These are phyloP conservation scores for Catharus minimus DNA, from an alignment of 2,113 vertebrate genomes.

Conservation along the genomic window DNA sequence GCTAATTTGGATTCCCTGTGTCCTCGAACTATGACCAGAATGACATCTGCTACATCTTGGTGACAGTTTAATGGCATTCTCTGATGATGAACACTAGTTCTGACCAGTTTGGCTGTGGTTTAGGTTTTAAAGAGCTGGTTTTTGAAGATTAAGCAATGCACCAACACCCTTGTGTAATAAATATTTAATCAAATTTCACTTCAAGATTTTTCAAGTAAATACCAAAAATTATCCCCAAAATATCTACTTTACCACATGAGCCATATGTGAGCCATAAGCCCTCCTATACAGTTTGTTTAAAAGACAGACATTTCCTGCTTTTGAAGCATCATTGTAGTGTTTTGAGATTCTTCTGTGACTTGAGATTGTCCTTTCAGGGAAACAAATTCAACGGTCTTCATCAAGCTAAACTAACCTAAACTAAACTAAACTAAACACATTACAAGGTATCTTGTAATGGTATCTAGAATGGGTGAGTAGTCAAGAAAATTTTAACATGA, in stretches of 20 bases:
- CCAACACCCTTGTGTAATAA: background rate
- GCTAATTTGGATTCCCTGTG: background rate
- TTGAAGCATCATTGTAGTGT: background rate
- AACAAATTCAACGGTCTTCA: background rate
- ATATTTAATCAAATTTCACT: background rate
- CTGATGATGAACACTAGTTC: background rate
- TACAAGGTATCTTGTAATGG: background rate
- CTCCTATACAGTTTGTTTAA: background rate
- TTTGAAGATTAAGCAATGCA: background rate
- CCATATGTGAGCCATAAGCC: background rate
- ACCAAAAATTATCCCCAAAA: background rate
- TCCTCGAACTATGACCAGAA: background rate
- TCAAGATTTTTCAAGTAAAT: background rate
- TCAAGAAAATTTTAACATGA: background rate
- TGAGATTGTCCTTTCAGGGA: background rate
- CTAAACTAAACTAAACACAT: background rate
- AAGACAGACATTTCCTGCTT: background rate
- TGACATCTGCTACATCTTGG: background rate
- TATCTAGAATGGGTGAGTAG: background rate
- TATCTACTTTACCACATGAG: background rate
- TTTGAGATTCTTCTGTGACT: background rate
- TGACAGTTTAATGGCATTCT: background rate
- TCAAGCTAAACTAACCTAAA: background rate
- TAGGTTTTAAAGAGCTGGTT: background rate
- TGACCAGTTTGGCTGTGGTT: background rate